Evolutionary conservation across 2,888 invertebrate species (phyloP).

Genomic region (Coelinius sp.): DNA sequence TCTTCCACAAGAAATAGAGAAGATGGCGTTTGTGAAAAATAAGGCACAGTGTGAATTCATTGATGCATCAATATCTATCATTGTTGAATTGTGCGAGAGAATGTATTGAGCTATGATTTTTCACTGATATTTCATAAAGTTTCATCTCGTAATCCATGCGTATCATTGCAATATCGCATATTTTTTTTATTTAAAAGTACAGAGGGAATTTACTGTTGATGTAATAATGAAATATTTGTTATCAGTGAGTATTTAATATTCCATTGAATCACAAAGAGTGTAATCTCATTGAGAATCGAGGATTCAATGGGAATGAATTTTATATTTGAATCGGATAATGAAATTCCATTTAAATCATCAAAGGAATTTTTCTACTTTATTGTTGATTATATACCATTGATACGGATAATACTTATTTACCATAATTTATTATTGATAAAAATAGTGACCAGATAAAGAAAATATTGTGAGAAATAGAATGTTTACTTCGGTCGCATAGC

Average conservation of each 20-base stretch:
- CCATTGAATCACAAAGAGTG: neutral
- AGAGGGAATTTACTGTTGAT: neutral
- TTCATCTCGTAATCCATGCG: neutral
- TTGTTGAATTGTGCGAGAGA: conserved; percentile 8
- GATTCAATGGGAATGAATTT: neutral
- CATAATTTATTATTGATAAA: neutral
- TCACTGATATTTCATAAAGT: neutral
- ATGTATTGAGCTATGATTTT: conserved; percentile 20
- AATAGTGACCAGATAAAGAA: neutral
- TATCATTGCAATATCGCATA: neutral
- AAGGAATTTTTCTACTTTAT: neutral
- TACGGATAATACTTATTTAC: neutral
- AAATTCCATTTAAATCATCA: neutral
- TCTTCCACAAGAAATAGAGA: conserved; percentile 27
- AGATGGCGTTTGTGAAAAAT: neutral
- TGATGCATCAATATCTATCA: conserved; percentile 35
- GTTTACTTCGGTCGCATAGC: conserved; percentile 24
- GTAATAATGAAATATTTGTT: neutral
- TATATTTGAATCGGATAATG: neutral
- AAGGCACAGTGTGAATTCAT: neutral
- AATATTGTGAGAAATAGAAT: conserved; percentile 8
- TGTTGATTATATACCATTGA: too few species aligned
- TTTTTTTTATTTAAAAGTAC: neutral
- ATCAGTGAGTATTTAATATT: neutral
- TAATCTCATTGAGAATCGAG: neutral